Base-by-base conservation (phyloP, 2,797 vertebrate species). In the Yasuhikotakia modesta region DNA sequence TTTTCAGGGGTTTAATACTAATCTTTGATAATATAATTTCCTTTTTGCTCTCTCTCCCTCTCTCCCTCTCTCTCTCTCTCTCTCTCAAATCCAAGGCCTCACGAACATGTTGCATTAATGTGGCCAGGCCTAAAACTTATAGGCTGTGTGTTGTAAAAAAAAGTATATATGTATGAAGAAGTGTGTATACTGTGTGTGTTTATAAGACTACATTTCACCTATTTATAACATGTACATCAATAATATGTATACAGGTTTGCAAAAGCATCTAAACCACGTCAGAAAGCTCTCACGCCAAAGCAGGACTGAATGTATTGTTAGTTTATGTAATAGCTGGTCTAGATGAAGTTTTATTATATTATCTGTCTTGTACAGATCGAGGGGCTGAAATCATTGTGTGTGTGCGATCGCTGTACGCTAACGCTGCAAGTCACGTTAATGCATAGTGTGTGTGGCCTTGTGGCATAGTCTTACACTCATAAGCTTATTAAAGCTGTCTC, bases 1-100 rank as follows among this genome's bases (percentile, higher is more conserved):
- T 82, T 83, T 81, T 86, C 74, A 72, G 76, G 77, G 66, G 84
- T 81, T 83, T 70, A 85, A 84, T 84, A 84, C 75, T 68, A 65
- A 82, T 80, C 50, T 85, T 81, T 79, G 46, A 72, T 81, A 50
- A 64, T 64, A 46, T 78, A 55, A 55, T 78, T 82, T 72, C 50
- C 22, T 70, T 30, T 30, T 73, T 27, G 39, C 68, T 39, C 22
- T 43, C 19, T 66, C 32, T 35, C 48, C 46, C 45, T 71, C 55
- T 45, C 11, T 43, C 60, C 77, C 14, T 55, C 63, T 65, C 65
- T 67, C 39, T 43, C 57, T 13, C 39, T 72, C 53, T 79, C 48
- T 78, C 75, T 67, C 16, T 52, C 43, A 35, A 50, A 21, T 70
- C 58, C 61, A 73, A 57, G 71, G 71, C 76, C 68, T 70, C 69